These are phyloP conservation scores for Deroplatys truncata DNA, from an alignment of 2,888 invertebrate genomes.

Conservation along the genomic window DNA sequence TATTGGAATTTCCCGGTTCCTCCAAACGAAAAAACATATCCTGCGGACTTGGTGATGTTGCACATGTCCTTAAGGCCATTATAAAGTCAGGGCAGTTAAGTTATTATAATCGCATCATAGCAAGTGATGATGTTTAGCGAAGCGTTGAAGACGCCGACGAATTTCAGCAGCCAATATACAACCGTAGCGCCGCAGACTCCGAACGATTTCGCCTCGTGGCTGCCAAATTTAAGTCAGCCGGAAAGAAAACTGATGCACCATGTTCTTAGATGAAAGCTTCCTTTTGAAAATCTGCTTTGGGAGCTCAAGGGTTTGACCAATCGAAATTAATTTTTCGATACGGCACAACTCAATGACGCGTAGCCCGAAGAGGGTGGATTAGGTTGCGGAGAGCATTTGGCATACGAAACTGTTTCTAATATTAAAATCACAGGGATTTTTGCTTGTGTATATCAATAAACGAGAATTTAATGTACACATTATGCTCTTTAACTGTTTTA, in stretches of 20 bases:
- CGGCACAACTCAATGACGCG: not conserved
- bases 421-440: too few relatives aligned
- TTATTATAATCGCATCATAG: too few relatives aligned
- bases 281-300: not conserved
- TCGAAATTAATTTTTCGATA: not conserved
- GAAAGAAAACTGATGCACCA: not conserved
- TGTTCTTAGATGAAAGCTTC: too few relatives aligned
- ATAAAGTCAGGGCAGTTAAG: too few relatives aligned
- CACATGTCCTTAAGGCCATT: not conserved
- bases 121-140: not conserved
- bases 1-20: too few relatives aligned
- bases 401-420: too few relatives aligned
- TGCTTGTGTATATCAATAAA: too few relatives aligned
- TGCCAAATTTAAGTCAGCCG: not conserved
- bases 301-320: not conserved
- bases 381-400: too few relatives aligned
- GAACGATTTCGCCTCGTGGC: not conserved
- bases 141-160: not conserved
- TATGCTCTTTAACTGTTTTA: too few relatives aligned
- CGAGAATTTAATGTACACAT: too few relatives aligned
- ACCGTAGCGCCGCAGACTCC: not conserved
- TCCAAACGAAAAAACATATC: too few relatives aligned
- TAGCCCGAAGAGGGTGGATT: not conserved
- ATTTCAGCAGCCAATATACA: not conserved
- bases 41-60: not conserved